These are phyloP conservation scores for Sebastes matsubarae DNA, from an alignment of 2,797 vertebrate species.

Conservation along the genomic window DNA sequence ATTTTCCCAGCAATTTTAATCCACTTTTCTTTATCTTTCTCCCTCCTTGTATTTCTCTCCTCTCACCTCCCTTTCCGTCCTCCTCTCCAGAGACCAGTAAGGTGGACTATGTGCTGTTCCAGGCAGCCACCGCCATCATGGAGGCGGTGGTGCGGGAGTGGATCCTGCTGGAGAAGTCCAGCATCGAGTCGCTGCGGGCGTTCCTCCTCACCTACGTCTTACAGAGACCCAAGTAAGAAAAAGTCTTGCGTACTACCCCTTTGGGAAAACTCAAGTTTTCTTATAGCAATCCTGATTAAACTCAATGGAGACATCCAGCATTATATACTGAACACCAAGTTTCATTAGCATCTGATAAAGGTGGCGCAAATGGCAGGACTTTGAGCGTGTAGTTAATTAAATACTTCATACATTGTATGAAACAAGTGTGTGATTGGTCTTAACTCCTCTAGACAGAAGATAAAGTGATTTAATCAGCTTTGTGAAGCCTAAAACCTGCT, in stretches of 20 bases:
- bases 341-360: too few species aligned
- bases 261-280: background rate
- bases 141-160: slow-evolving; percentile 98
- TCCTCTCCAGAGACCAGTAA: slow-evolving; percentile 93
- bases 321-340: too few species aligned
- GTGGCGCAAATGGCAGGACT: too few species aligned
- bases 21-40: background rate
- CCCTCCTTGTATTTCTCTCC: background rate
- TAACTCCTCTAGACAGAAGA: too few species aligned
- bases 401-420: too few species aligned
- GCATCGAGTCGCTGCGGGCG: slow-evolving; percentile 95
- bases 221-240: slow-evolving; percentile 95
- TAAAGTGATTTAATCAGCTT: too few species aligned
- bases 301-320: too few species aligned
- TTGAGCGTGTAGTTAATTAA: too few species aligned
- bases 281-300: too few species aligned
- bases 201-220: slow-evolving; percentile 99
- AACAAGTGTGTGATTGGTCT: too few species aligned
- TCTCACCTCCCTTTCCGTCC: background rate
- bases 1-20: background rate
- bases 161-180: slow-evolving; percentile 96
- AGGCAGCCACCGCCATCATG: slow-evolving; percentile 98
- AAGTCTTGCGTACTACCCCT: background rate
- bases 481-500: too few species aligned
- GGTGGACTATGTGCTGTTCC: slow-evolving; percentile 99